Evolutionary conservation across 2,888 invertebrate genomes (phyloP), one percentile per base, ranked within the genome.

Genomic region (Cephonodes hylas): DNA sequence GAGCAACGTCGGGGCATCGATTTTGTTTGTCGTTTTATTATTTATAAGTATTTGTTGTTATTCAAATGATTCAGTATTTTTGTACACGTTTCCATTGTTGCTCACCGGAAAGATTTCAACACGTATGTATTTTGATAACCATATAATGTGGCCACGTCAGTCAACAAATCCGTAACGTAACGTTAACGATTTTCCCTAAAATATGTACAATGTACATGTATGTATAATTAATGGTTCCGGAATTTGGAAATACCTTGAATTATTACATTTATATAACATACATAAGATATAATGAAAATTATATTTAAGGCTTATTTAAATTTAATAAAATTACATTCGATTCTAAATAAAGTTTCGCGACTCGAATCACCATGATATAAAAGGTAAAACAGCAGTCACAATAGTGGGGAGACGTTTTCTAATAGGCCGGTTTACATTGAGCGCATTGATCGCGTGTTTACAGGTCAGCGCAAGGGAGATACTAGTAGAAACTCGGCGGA

Each of bases 381-480:
- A 76, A 74, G 69, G 70, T 76, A 71, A 71, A 71, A 34, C 58
- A 10, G 31, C 42, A 34, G 22, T 61, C 59, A 60, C 63, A 44
- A 63, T 60, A 60, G 79, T 77, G 78, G 80, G 79, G 78, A 77
- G 74, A 75, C 77, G 79, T 80, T 81, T 79, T 79, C 75, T 75
- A 81, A 79, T 79, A 80, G 79, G 76, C 78, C 80, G 77, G 79
- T 81, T 85, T 84, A 82, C 82, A 88, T 82, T 86, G 83, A 86
- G 86, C 83, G 83, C 84, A 86, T 84, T 88, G 85, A 88, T 89
- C 83, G 87, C 87, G 84, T 90, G 85, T 88, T 90, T 85, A 81
- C 90, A 92, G 91, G 91, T 92, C 85, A 91, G 82, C 86, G 86
- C 89, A 79, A 89, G 89, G 86, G 91, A 86, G 87, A 88, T 90